phyloP scores from a whole-genome alignment of 1,140 invertebrate species.

The Hycleus phaleratus region DNA sequence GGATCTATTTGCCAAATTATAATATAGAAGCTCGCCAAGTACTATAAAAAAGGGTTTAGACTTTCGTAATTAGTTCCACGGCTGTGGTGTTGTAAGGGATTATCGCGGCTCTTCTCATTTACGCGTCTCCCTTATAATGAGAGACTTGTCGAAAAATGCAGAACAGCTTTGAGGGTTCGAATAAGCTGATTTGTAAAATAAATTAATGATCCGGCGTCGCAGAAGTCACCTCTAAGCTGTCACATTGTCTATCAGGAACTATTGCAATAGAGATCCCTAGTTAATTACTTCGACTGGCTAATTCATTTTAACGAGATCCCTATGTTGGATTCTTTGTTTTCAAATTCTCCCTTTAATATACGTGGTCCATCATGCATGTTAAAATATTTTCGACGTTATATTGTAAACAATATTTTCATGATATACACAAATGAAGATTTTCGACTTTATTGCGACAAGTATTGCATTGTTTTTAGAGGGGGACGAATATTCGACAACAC shows the following conservation, averaged over 20 bases:
- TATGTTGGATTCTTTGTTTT: constrained; percentile 31
- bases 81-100: constrained; percentile 29
- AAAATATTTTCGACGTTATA: neutral
- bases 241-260: constrained; percentile 38
- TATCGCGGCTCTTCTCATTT: constrained; percentile 34
- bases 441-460: constrained; percentile 32
- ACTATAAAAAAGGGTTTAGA: constrained; percentile 28
- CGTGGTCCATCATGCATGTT: no score
- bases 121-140: constrained; percentile 33
- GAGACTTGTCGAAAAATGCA: constrained; percentile 33
- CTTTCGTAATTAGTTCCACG: constrained; percentile 31
- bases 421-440: constrained; percentile 16
- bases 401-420: constrained; percentile 3
- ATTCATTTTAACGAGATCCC: constrained; percentile 36
- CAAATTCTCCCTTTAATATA: constrained; percentile 6
- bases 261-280: constrained; percentile 26
- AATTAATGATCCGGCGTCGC: constrained; percentile 39
- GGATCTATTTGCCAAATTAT: neutral
- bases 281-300: constrained; percentile 37
- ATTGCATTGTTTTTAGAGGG: constrained; percentile 22
- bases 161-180: constrained; percentile 32
- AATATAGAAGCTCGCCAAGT: neutral
- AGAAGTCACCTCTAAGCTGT: constrained; percentile 38
- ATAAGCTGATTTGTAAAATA: constrained; percentile 41
- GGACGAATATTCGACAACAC: constrained; percentile 24